Conservation (phyloP, 2,797 vertebrate genomes). For the Premnoplex brunnescens region DNA sequence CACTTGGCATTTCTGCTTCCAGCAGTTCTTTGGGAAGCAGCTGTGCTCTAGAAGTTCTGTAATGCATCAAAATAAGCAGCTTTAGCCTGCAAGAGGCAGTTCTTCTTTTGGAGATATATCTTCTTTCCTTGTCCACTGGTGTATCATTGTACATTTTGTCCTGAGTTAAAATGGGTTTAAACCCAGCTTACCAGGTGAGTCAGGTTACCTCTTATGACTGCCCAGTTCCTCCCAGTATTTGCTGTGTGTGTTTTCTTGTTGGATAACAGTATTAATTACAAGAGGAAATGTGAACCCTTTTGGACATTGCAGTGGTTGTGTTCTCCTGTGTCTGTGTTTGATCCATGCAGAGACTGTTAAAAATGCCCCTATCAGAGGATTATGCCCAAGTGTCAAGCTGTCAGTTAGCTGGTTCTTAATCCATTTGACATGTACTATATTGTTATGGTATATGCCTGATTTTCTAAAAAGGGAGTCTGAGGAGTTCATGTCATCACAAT, state of each 20-base stretch:
- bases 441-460: background rate
- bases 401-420: constrained; percentile 41
- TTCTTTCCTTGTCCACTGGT: background rate
- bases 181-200: background rate
- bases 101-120: background rate
- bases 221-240: background rate
- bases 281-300: background rate
- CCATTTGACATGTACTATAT: constrained; percentile 26
- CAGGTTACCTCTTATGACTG: background rate
- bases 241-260: background rate
- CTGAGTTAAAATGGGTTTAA: background rate
- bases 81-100: background rate
- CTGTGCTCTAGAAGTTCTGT: background rate
- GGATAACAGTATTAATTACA: background rate
- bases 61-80: background rate
- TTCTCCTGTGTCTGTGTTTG: background rate
- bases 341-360: background rate
- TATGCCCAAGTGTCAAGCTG: constrained; percentile 24
- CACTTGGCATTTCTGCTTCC: background rate
- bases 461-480: background rate
- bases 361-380: background rate
- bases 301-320: fast-evolving
- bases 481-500: background rate
- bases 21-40: background rate
- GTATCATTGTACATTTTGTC: background rate